Conservation (phyloP, 2,888 invertebrate genomes). For the Neoascia interrupta region DNA sequence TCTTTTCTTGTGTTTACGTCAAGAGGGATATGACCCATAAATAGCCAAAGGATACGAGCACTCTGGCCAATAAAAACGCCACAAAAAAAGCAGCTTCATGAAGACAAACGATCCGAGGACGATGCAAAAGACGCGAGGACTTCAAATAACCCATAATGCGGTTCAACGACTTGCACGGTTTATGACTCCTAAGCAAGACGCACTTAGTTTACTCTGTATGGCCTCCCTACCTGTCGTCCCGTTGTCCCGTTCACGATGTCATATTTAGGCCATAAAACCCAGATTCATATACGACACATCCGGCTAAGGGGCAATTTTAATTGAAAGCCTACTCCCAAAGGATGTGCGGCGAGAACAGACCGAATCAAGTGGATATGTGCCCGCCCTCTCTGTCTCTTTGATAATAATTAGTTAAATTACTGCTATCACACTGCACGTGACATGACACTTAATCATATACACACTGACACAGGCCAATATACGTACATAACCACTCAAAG, state of each 20-base stretch:
- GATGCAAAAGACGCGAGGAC: slow-evolving; percentile 1
- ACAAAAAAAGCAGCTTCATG: slow-evolving; percentile 6
- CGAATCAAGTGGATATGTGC: slow-evolving; percentile 37
- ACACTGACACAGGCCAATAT: not conserved
- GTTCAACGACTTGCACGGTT: slow-evolving; percentile 10
- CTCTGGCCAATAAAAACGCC: not conserved
- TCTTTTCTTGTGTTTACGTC: slow-evolving; percentile 12
- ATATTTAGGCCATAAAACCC: slow-evolving; percentile 21
- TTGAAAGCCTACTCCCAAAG: slow-evolving; percentile 15
- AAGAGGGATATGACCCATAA: slow-evolving; percentile 29
- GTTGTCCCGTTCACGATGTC: not conserved
- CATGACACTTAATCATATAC: slow-evolving; percentile 46
- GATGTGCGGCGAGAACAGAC: too few relatives aligned
- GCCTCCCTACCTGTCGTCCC: slow-evolving; percentile 13
- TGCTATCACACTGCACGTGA: slow-evolving; percentile 48
- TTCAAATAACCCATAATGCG: not conserved
- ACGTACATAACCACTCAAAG: too few relatives aligned
- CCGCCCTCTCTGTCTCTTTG: too few relatives aligned
- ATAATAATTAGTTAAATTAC: slow-evolving; percentile 59
- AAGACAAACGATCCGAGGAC: not conserved
- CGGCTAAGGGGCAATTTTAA: slow-evolving; percentile 30
- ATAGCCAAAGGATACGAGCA: slow-evolving; percentile 3
- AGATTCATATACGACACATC: not conserved
- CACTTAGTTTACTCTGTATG: not conserved
- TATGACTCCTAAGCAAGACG: not conserved